Evolutionary conservation across 2,888 invertebrate species (phyloP).

Genomic region (Escarpia spicata): DNA sequence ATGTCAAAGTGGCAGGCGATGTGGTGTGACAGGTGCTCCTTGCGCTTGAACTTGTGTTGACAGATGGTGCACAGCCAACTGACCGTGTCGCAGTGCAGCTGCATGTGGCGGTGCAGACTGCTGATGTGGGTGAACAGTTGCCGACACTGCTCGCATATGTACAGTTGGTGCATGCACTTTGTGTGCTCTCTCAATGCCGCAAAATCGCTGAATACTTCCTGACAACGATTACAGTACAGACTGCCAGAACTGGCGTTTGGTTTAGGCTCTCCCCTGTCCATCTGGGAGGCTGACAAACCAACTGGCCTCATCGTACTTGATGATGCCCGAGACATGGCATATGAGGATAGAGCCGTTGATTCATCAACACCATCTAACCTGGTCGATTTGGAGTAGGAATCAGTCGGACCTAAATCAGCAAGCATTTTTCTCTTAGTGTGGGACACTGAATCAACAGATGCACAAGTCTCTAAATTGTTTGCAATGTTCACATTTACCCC

Average conservation of each 20-base stretch:
- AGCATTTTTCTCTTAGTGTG: not conserved
- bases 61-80: not conserved
- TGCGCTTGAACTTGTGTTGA: conserved; percentile 1
- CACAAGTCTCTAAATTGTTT: not conserved
- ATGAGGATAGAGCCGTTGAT: not conserved
- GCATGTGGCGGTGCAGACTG: not conserved
- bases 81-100: not conserved
- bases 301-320: not conserved
- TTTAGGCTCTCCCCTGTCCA: not conserved
- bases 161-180: not conserved
- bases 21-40: conserved; percentile 4
- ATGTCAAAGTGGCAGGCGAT: not conserved
- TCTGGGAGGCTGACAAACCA: not conserved
- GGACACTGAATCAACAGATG: not conserved
- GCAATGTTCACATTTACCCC: not conserved
- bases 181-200: not conserved
- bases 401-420: not conserved
- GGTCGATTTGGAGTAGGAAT: not conserved
- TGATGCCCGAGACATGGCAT: not conserved
- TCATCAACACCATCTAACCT: not conserved
- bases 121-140: conserved; percentile 2
- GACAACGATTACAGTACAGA: not conserved
- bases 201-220: not conserved
- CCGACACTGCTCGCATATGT: not conserved
- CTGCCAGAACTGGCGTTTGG: not conserved